A percentile compares a stretch with the other conserved stretches of the same genome.
Evolutionary conservation across 2,888 invertebrate species (phyloP).

Genomic region (Saturnia japonica): DNA sequence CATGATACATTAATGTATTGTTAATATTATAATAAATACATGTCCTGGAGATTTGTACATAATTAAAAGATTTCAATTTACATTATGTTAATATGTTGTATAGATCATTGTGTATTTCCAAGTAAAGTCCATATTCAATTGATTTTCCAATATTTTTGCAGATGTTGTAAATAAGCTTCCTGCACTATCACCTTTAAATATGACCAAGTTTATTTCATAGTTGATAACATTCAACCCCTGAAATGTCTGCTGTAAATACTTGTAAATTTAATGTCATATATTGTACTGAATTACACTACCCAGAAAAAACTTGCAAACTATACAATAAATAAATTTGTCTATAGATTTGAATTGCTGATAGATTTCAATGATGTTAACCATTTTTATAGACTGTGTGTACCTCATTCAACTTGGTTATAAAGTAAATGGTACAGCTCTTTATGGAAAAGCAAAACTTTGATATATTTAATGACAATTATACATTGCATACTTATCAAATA

Average conservation of each 20-base stretch:
- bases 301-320: constrained; percentile 34
- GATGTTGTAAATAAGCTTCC: constrained; percentile 36
- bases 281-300: constrained; percentile 27
- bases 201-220: constrained; percentile 46
- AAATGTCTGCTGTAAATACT: constrained; percentile 29
- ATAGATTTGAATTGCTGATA: no score
- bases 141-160: constrained; percentile 47
- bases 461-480: no score
- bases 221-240: constrained; percentile 46
- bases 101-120: constrained; percentile 45
- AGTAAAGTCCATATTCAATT: constrained; percentile 45
- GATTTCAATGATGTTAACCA: no score
- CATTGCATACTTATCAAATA: no score
- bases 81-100: constrained; percentile 37
- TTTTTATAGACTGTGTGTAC: no score
- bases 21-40: background rate
- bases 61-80: constrained; percentile 24
- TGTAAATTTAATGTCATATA: constrained; percentile 30
- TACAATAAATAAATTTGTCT: constrained; percentile 44
- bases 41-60: background rate
- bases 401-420: no score
- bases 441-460: no score
- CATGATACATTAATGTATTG: no score
- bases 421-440: no score
- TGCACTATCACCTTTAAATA: constrained; percentile 45